Evolutionary conservation across 2,888 invertebrate species (phyloP), one percentile per base, ranked within the genome.

Genomic region (Athrips mouffetella): DNA sequence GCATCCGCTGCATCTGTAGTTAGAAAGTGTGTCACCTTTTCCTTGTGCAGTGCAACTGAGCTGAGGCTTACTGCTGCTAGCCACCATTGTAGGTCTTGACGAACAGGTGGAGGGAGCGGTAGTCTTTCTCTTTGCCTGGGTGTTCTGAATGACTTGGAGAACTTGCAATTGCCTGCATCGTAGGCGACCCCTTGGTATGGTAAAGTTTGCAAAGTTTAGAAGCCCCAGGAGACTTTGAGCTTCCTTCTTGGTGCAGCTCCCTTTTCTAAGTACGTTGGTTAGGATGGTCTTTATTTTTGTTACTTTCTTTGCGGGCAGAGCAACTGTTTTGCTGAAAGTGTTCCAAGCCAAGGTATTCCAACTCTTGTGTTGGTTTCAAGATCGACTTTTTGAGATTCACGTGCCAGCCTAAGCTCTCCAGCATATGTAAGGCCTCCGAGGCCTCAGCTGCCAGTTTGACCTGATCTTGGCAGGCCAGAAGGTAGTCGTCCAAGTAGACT

Each of bases 1-100:
- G 47, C 35, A 48, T 59, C 52, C 33, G 54, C 50, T 47, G 56
- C 55, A 18, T 56, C 54, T 30, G 56, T 55, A 3, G 55, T 54
- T 23, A 58, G 37, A 21, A 58, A 57, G 33, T 58, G 57, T 5
- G 52, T 55, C 2, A 56, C 46, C 7, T 47, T 23, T 27, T 46
- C 47, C 8, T 48, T 44, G 45, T 47, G 39, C 2, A 53, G 16
- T 10, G 40, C 31, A 2, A 8, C 7, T n/a, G 50, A 47, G 13
- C 31, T 47, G 45, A 45, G 30, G 4, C 48, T 16, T 7, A 58
- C 30, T n/a, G 50, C 48, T 1, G 16, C n/a, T 27, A 27, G 10
- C 57, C 55, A 59, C 57, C 58, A 60, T 1, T 7, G 23, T 20
- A 59, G 23, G 8, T 55, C 56, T 13, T 48, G 20, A 5, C 33